Evolutionary conservation across 2,797 vertebrate genomes (phyloP), one percentile per base, ranked within the genome.

Genomic region (Smutsia temminckii): DNA sequence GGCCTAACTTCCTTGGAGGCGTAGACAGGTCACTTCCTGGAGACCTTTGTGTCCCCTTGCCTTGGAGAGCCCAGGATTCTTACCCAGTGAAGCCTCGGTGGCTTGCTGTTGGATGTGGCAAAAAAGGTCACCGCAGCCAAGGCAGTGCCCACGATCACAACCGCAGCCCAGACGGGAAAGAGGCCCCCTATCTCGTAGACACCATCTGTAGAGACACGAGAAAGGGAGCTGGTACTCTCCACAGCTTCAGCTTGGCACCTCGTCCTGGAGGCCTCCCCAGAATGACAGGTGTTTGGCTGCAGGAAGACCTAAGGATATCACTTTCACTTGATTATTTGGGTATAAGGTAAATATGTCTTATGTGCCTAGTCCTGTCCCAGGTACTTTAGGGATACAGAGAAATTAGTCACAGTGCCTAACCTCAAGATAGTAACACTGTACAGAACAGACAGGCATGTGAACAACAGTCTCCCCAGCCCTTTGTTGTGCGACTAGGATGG

Each of bases 81-180:
- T 98, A 99, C 99, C 75, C 99, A 98, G 94, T 99, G 99, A 91
- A 99, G 99, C 89, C 97, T 98, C 21, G 99, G 99, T 0, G 99
- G 99, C 32, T 96, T 75, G 34, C 98, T 98, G 0, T 99, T 99
- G 83, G 97, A 99, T 4, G 99, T 99, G 87, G 98, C 98, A 96
- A 98, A 98, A 97, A 99, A 99, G 95, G 98, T 96, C 18, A 99
- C 98, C 2, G 98, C 34, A 17, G 99, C 99, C 89, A 99, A 61
- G 57, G 98, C 97, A 8, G 98, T 97, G 75, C 99, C 99, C 37
- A 98, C 89, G 34, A 99, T 98, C 13, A 98, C 64, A 89, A 98
- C 97, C 90, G 99, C 92, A 6, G 97, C 98, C 99, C 99, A 99
- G 63, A 99, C 92, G 0, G 99, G 99, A 96, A 99, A 97, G 94